These are phyloP conservation scores for Norana najaformis DNA, from an alignment of 2,888 invertebrate genomes.

Conservation along the genomic window DNA sequence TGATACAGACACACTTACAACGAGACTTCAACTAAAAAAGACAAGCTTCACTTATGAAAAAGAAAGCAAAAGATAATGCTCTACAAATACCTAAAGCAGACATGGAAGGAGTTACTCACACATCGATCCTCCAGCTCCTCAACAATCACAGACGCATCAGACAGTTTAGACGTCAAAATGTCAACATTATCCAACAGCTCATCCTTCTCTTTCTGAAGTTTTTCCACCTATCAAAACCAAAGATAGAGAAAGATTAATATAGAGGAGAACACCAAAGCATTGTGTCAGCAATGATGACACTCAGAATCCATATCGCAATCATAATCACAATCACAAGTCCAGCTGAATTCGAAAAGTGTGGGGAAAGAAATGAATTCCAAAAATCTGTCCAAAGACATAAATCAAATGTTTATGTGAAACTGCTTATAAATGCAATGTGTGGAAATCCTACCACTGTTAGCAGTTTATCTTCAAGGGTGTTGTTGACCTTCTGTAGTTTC, in stretches of 20 bases:
- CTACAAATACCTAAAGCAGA: background rate
- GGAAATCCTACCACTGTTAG: conserved; percentile 74
- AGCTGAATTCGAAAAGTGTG: background rate
- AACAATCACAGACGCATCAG: conserved; percentile 60
- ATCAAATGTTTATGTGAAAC: background rate
- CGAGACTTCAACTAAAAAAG: no score
- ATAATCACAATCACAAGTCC: background rate
- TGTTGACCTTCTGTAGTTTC: conserved; percentile 89
- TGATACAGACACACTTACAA: no score
- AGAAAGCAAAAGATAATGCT: no score
- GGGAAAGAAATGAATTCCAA: background rate
- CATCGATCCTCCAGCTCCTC: conserved; percentile 64
- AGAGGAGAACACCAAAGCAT: background rate
- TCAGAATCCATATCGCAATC: no score
- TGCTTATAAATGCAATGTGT: background rate
- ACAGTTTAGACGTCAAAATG: conserved; percentile 68
- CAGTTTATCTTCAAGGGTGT: conserved; percentile 89
- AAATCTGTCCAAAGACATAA: background rate
- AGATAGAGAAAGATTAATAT: background rate
- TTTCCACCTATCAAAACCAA: conserved; percentile 67
- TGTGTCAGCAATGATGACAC: background rate
- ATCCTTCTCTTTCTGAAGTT: conserved; percentile 85
- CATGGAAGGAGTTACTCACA: conserved; percentile 48
- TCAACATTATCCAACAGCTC: conserved; percentile 84
- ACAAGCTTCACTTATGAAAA: background rate